Evolutionary conservation across 1,140 invertebrate species (phyloP).

Genomic region (Orius insidiosus): DNA sequence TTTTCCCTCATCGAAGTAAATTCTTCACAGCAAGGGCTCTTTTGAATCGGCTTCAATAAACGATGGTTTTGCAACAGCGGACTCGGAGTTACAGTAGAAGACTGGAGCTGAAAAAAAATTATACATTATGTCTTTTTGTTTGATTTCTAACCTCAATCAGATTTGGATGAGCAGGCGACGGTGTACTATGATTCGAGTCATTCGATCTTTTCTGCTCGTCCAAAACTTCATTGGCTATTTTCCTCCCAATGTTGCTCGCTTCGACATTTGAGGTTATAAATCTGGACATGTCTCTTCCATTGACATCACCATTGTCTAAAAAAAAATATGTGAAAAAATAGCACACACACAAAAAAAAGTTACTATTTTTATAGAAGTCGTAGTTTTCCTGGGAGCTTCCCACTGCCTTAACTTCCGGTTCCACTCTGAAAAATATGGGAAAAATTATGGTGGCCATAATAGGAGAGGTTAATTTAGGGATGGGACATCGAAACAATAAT

Average conservation of each 20-base stretch:
- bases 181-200: slow-evolving; percentile 26
- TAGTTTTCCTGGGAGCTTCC: neutral
- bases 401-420: neutral
- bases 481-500: too few relatives aligned
- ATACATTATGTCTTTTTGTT: too few relatives aligned
- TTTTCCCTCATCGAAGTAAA: neutral
- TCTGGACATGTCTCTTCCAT: slow-evolving; percentile 37
- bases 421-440: too few relatives aligned
- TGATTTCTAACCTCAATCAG: too few relatives aligned
- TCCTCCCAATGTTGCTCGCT: slow-evolving; percentile 59
- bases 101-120: too few relatives aligned
- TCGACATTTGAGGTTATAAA: slow-evolving; percentile 56
- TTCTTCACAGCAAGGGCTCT: neutral
- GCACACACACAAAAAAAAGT: neutral
- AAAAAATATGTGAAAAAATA: neutral
- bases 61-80: slow-evolving; percentile 17
- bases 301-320: slow-evolving; percentile 7
- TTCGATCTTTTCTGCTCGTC: slow-evolving; percentile 34
- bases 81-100: too few relatives aligned
- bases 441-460: too few relatives aligned
- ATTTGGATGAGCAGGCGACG: slow-evolving; percentile 16
- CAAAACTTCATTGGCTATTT: slow-evolving; percentile 54
- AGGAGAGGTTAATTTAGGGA: too few relatives aligned
- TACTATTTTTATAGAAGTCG: neutral
- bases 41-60: slow-evolving; percentile 7